Evolutionary conservation across 2,888 invertebrate genomes (phyloP).

Genomic region (Zaprionus bogoriensis): DNA sequence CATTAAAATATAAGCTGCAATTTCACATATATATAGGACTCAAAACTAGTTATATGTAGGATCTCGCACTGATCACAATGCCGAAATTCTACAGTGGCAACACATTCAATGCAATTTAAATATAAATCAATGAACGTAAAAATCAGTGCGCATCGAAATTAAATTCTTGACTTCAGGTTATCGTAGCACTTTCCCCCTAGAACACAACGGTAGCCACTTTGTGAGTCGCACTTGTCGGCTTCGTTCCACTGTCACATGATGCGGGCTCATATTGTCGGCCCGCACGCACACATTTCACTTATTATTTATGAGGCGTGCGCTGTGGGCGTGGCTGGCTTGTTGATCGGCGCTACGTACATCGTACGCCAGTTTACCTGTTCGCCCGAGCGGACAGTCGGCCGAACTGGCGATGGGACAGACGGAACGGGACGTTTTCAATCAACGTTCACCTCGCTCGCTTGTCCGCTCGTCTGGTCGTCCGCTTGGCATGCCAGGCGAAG

Average conservation of each 20-base stretch:
- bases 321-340: conserved; percentile 79
- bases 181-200: too few relatives aligned
- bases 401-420: conserved; percentile 11
- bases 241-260: conserved; percentile 46
- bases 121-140: too few relatives aligned
- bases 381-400: conserved; percentile 1
- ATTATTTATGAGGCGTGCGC: conserved; percentile 82
- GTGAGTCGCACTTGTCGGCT: not conserved
- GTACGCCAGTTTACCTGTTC: conserved; percentile 15
- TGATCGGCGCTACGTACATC: conserved; percentile 76
- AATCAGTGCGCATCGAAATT: too few relatives aligned
- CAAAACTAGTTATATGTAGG: too few relatives aligned
- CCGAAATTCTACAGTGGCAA: too few relatives aligned
- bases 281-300: conserved; percentile 69
- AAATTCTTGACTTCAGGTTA: too few relatives aligned
- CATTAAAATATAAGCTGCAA: not conserved
- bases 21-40: too few relatives aligned
- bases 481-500: conserved; percentile 72
- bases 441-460: conserved; percentile 48
- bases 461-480: not conserved
- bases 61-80: too few relatives aligned
- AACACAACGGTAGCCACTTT: not conserved
- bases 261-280: conserved; percentile 23
- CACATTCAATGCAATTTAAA: too few relatives aligned
- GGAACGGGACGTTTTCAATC: conserved; percentile 64